Evolutionary conservation across 2,888 invertebrate genomes (phyloP).

Genomic region (Ypsolopha sequella): DNA sequence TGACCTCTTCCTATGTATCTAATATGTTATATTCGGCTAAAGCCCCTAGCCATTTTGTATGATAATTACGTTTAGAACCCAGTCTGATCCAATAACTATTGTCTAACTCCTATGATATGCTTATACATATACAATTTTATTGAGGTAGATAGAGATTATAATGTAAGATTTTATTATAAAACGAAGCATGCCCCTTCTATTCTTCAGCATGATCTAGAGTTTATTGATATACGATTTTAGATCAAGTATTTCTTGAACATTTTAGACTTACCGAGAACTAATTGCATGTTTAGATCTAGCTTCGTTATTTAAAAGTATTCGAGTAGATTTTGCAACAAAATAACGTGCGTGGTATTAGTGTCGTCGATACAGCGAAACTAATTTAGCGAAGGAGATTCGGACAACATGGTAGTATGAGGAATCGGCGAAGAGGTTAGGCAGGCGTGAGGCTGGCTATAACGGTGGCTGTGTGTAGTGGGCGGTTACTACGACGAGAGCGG

Average conservation of each 20-base stretch:
- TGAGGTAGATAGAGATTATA: constrained; percentile 1
- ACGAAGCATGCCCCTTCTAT: constrained; percentile 46
- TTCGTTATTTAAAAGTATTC: background rate
- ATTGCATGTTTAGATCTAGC: constrained; percentile 4
- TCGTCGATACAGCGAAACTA: background rate
- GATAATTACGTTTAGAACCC: background rate
- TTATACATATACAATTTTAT: background rate
- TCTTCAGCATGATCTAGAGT: constrained; percentile 57
- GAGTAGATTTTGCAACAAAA: background rate
- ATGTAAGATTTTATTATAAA: constrained; percentile 23
- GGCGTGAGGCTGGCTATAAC: constrained; percentile 22
- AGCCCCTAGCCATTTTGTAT: no score
- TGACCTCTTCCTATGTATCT: no score
- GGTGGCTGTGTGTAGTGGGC: constrained; percentile 60
- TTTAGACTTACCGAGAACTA: background rate
- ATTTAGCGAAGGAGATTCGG: background rate
- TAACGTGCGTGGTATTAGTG: background rate
- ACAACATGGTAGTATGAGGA: background rate
- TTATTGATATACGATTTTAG: background rate
- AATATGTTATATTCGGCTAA: no score
- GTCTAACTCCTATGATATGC: background rate
- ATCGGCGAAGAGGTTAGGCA: background rate
- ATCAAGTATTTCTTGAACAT: background rate
- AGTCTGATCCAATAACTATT: constrained; percentile 3
- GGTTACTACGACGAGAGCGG: constrained; percentile 59